Evolutionary conservation across 2,888 invertebrate genomes (phyloP), one percentile per base, ranked within the genome.

Genomic region (Carpatolechia fugitivella): DNA sequence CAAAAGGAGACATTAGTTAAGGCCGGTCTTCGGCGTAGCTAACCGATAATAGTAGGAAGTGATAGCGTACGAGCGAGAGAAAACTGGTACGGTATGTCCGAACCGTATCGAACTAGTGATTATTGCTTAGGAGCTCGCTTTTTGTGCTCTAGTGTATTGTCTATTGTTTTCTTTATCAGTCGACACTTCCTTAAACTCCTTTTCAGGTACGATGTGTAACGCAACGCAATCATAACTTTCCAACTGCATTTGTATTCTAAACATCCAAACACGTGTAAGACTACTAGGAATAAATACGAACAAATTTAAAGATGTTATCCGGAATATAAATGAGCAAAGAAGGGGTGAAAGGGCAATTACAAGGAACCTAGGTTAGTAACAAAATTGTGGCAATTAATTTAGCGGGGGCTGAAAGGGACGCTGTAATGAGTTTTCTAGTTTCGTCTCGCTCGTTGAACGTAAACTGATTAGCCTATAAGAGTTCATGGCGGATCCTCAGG

Each of bases 1-100:
- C 87, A 88, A 88, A 87, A 86, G 87, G 84, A 87, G 85, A 86
- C 87, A 88, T 86, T 85, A 86, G 83, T 84, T 84, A 85, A 78
- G 79, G 76, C 76, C 66, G 69, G 74, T 74, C 69, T 72, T 73
- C 66, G 69, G 76, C 76, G 80, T 83, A 80, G 74, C 73, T 62
- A 76, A 78, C 77, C 77, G 81, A 85, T 87, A 86, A 81, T 81
- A 70, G 80, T 80, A 83, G 82, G 82, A 85, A 85, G 78, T 76
- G 85, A 86, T 85, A 86, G 76, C 74, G 58, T 48, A 54, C 62
- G 60, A 68, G 68, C 66, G 74, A 72, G 63, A 68, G 68, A 73
- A 74, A 85, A 81, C 78, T 81, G 72, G 78, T 75, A 78, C 79
- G 74, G 62, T 71, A 69, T 66, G 72, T 74, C 72, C 68, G 64